phyloP scores from a whole-genome alignment of 2,888 invertebrate genomes.

The Crossocerus cetratus region DNA sequence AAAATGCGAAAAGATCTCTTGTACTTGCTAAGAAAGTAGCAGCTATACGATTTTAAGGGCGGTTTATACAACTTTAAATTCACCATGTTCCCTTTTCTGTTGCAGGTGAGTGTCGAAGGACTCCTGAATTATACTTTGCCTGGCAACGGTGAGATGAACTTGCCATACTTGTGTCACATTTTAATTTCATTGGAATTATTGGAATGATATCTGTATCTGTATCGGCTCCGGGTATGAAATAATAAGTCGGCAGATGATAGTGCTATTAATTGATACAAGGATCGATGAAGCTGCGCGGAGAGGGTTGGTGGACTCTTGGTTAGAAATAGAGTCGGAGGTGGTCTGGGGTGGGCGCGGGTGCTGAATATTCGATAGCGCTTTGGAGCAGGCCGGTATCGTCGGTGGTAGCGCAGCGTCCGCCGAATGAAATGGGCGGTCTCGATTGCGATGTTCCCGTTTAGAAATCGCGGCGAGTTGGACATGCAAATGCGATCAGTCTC shows the following conservation, averaged over 20 bases:
- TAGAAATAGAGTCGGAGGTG: background rate
- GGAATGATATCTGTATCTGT: no score
- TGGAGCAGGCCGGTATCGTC: background rate
- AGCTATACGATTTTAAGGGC: no score
- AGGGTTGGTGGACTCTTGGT: background rate
- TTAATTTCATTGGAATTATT: no score
- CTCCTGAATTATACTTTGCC: no score
- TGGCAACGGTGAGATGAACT: no score
- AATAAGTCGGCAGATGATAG: background rate
- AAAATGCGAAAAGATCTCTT: no score
- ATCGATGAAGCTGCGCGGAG: background rate
- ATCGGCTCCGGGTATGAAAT: background rate
- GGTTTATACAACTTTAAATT: no score
- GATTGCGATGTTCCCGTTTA: slow-evolving; percentile 47
- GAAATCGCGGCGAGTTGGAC: slow-evolving; percentile 51
- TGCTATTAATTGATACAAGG: background rate
- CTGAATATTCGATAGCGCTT: slow-evolving; percentile 31
- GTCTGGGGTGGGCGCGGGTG: background rate
- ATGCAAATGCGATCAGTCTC: slow-evolving; percentile 57
- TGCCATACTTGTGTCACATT: no score
- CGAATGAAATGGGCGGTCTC: slow-evolving; percentile 31
- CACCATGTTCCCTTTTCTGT: no score
- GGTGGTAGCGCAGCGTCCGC: slow-evolving; percentile 15
- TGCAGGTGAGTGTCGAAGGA: no score
- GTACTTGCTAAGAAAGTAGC: no score